These are phyloP conservation scores for Ovis canadensis DNA, from an alignment of 2,113 vertebrate genomes.

Conservation along the genomic window DNA sequence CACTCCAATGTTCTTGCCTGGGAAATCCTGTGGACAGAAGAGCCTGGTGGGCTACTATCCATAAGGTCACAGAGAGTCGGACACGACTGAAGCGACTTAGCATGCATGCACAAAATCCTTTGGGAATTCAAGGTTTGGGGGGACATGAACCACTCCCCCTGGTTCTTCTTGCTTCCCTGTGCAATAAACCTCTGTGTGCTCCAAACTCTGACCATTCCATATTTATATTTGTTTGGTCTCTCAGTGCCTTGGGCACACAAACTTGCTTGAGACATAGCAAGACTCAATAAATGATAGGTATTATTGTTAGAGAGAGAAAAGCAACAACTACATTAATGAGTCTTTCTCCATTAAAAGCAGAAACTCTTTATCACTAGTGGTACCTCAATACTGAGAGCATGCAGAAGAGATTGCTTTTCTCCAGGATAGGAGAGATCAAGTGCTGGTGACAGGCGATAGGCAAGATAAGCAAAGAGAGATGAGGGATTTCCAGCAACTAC, in stretches of 20 bases:
- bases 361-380: background rate
- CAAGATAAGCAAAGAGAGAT: background rate
- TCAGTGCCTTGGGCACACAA: background rate
- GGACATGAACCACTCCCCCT: background rate
- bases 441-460: background rate
- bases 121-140: background rate
- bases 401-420: background rate
- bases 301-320: conserved; percentile 4
- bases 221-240: background rate
- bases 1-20: background rate
- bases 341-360: background rate
- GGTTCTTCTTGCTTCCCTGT: background rate
- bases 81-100: fast-evolving
- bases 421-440: background rate
- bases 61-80: background rate
- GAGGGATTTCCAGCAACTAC: background rate
- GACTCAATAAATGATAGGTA: background rate
- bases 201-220: background rate
- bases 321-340: background rate
- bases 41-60: background rate
- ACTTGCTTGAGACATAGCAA: background rate
- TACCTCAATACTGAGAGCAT: background rate
- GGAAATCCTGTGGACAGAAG: background rate
- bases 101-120: background rate
- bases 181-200: background rate